Evolutionary conservation across 2,797 vertebrate genomes (phyloP), one percentile per base, ranked within the genome.

Genomic region (Semaprochilodus insignis): DNA sequence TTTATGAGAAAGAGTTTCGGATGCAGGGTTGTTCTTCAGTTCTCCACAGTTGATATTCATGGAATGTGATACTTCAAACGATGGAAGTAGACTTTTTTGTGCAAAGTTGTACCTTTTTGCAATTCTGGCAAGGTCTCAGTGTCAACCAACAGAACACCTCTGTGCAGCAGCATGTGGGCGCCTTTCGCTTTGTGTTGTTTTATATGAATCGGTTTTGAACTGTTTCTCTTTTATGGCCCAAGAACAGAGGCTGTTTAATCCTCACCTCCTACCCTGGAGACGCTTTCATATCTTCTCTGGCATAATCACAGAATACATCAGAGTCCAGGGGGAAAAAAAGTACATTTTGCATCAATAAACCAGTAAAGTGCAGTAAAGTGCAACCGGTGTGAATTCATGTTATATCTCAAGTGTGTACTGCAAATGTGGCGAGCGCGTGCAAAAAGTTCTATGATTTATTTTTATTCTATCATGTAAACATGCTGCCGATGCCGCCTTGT

Each of bases 171-270:
- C 27, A 59, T 75, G 66, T 66, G 72, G 44, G 8, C 63, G 67
- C n/a, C 31, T 31, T 57, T 78, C 27, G 25, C 52, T 78, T 80
- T 77, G 75, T 81, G 44, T 54, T 81, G 74, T 81, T 82, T 80
- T 76, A 55, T 79, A 76, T 76, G 66, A 81, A 84, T 81, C 70
- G 67, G 40, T 66, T 84, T 80, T 83, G 66, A 86, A 82, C 77
- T 60, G 74, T 82, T 69, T 52, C 73, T 51, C 79, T 76, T 84
- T 82, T 63, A 82, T 81, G 78, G 67, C 44, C 63, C 19, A 81
- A 60, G 77, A 79, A 79, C 80, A 72, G 76, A 73, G 67, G 72
- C 69, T 67, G 79, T 78, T 81, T 70, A 54, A 75, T 74, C 54
- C 23, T 65, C 80, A 79, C 85, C 80, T 81, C 71, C 66, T 40